Percentiles rank a stretch among this genome's conserved stretches.
phyloP scores from a whole-genome alignment of 2,113 vertebrate species.

The Sterrhoptilus dennistouni region DNA sequence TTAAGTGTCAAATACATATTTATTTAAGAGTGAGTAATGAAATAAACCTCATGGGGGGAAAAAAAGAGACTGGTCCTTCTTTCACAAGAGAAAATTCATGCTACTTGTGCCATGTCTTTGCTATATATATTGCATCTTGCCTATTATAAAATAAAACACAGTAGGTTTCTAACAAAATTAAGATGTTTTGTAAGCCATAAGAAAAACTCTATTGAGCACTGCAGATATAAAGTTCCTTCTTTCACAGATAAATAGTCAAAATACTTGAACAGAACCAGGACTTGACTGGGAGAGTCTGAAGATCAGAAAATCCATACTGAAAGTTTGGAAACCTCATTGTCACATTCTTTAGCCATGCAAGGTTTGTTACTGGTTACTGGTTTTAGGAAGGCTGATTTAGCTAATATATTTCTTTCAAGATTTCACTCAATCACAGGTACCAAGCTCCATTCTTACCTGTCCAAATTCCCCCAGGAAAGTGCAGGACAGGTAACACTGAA shows the following conservation, averaged over 20 bases:
- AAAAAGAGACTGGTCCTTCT: not conserved
- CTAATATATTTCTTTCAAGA: not conserved
- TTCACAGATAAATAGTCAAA: not conserved
- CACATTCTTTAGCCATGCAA: not conserved
- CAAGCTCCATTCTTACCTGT: not conserved
- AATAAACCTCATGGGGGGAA: slow-evolving; percentile 21
- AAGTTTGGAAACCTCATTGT: not conserved
- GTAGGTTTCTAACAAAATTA: not conserved
- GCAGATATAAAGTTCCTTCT: not conserved
- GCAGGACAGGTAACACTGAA: not conserved
- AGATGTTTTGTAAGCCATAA: not conserved
- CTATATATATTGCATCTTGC: not conserved
- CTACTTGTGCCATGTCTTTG: not conserved
- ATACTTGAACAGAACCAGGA: not conserved
- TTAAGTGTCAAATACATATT: not conserved
- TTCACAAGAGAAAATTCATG: not conserved
- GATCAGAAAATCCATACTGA: rapidly evolving
- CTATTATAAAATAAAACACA: not conserved
- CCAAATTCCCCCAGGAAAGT: not conserved
- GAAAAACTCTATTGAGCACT: not conserved
- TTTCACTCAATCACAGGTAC: not conserved
- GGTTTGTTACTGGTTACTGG: rapidly evolving
- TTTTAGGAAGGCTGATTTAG: not conserved
- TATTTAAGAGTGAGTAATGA: not conserved
- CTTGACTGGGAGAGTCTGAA: too few relatives aligned